Evolutionary conservation across 2,888 invertebrate genomes (phyloP), one percentile per base, ranked within the genome.

Genomic region (Lordiphosa andalusiaca): DNA sequence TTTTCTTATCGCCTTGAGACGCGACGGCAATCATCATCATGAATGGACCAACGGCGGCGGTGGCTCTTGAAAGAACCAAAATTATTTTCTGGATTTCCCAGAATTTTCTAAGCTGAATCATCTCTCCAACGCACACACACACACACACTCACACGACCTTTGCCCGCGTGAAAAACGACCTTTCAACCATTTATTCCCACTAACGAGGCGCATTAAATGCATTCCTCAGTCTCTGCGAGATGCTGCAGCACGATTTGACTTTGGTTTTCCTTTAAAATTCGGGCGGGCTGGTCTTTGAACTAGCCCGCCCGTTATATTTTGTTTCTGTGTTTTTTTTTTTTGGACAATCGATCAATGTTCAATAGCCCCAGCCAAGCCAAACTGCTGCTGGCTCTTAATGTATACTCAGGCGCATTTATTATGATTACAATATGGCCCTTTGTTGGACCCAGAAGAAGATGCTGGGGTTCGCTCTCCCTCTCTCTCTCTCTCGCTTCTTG

Each of bases 351-450:
- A 80, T 84, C 83, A 82, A 55, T 57, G 66, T 68, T 77, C 55
- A 76, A 68, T 73, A 56, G 50, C 40, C 25, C 5, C 33, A 48
- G 50, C 19, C 36, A 38, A 21, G 5, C 25, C 12, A n/a, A 51
- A 54, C 62, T 48, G 40, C 53, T 21, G 40, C 33, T 46, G 16
- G 41, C 61, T 68, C 71, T 81, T 69, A 73, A 64, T 80, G 76
- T 75, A 82, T 71, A 71, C 73, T 63, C 55, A 63, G 73, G 58
- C 72, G 67, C 82, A 84, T 77, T 77, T 84, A 84, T 77, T 84
- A 81, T 81, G 84, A 83, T 77, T 77, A 84, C 77, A 77, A 84
- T 77, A 77, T 81, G 63, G 77, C 84, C 67, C 84, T 84, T 77
- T 77, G 84, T 77, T 83, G 83, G 67, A 10, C 13, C 25, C 23